Evolutionary conservation across 2,797 vertebrate species (phyloP).

Genomic region (Stomatorhinus walkeri): DNA sequence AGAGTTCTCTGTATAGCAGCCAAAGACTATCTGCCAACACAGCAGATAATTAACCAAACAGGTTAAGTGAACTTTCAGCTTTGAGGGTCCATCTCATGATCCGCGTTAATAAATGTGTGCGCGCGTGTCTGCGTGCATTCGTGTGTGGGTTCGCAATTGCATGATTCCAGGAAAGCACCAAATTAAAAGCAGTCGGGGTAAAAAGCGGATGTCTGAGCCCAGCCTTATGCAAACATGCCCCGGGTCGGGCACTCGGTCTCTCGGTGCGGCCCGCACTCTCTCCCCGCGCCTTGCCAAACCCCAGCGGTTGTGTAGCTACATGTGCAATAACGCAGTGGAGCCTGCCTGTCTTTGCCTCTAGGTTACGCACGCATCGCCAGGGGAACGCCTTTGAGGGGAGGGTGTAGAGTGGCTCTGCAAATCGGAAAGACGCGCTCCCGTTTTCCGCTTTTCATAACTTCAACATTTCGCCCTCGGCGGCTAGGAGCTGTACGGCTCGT

Average conservation of each 20-base stretch:
- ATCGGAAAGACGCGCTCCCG: background rate
- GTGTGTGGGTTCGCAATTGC: slow-evolving; percentile 28
- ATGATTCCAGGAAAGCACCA: background rate
- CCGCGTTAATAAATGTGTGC: slow-evolving; percentile 13
- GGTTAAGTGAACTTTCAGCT: background rate
- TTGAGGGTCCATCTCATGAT: slow-evolving; percentile 1
- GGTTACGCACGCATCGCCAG: slow-evolving; percentile 42
- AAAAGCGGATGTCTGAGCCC: slow-evolving; percentile 13
- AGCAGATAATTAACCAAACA: background rate
- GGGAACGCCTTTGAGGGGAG: background rate
- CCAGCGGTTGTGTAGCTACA: slow-evolving; percentile 62
- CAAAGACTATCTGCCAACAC: slow-evolving; percentile 4
- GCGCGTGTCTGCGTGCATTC: slow-evolving; percentile 25
- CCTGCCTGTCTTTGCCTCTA: slow-evolving; percentile 58
- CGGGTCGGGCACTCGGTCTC: slow-evolving; percentile 47
- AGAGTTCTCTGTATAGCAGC: background rate
- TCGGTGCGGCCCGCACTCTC: slow-evolving; percentile 53
- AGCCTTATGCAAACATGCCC: slow-evolving; percentile 36
- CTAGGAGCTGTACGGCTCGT: background rate
- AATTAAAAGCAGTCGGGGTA: slow-evolving; percentile 7
- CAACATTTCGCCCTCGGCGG: background rate
- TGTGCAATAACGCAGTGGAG: slow-evolving; percentile 61
- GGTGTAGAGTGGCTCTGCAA: background rate
- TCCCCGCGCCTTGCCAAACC: slow-evolving; percentile 57
- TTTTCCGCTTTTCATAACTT: background rate